Percentiles rank a stretch among this genome's conserved stretches.
Conservation (phyloP, 1,140 invertebrate species). For the Drosophila lowei region DNA sequence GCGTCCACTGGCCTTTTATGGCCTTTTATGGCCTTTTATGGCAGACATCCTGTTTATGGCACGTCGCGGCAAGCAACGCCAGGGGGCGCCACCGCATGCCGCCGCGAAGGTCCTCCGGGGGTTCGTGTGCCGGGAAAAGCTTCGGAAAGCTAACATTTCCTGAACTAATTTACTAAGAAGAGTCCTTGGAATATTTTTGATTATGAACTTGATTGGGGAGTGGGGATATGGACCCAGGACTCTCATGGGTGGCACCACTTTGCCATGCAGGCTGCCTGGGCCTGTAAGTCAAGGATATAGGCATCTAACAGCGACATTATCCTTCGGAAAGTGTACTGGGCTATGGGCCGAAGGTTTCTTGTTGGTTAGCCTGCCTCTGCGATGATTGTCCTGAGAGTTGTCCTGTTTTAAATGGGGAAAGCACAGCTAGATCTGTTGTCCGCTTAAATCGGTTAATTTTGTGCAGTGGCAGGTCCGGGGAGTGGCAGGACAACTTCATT, state of each 20-base stretch:
- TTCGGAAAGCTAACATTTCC: background rate
- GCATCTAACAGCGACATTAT: too few relatives aligned
- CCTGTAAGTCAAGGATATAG: too few relatives aligned
- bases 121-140: conserved; percentile 14
- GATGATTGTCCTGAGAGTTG: background rate
- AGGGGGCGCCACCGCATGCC: conserved; percentile 41
- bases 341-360: too few relatives aligned
- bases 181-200: background rate
- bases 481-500: too few relatives aligned
- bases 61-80: background rate
- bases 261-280: too few relatives aligned
- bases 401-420: background rate
- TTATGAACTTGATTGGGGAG: background rate
- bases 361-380: too few relatives aligned
- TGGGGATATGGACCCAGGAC: too few relatives aligned
- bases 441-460: conserved; percentile 48
- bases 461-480: background rate
- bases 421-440: too few relatives aligned
- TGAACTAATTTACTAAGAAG: background rate
- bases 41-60: conserved; percentile 47
- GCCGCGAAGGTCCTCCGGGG: conserved; percentile 6
- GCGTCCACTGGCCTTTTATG: conserved; percentile 24
- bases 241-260: too few relatives aligned
- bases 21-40: conserved; percentile 37
- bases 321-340: too few relatives aligned